A percentile compares a stretch with the other conserved stretches of the same genome.
Evolutionary conservation across 2,113 vertebrate genomes (phyloP).

Genomic region (Caloenas nicobarica): DNA sequence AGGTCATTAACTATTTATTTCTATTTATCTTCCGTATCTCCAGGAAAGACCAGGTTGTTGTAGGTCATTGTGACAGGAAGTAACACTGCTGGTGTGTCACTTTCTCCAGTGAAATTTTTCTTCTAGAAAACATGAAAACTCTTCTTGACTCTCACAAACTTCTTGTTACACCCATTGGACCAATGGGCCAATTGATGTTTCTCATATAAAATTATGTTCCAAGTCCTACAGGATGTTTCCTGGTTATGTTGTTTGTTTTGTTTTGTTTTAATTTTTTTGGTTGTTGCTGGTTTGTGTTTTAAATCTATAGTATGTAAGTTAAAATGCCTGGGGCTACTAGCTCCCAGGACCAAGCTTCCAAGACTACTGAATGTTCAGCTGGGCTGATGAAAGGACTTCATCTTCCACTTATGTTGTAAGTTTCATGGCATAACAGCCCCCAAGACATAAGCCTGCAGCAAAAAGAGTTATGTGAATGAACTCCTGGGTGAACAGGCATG

Average conservation of each 20-base stretch:
- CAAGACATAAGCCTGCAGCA: neutral
- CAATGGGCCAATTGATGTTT: accelerated
- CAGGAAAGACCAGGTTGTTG: neutral
- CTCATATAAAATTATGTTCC: neutral
- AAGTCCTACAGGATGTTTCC: neutral
- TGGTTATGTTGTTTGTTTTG: neutral
- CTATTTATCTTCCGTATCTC: neutral
- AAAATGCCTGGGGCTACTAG: neutral
- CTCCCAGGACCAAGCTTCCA: neutral
- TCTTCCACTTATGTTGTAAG: neutral
- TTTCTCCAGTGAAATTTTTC: neutral
- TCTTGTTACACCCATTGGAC: accelerated
- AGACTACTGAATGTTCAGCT: neutral
- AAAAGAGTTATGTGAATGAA: neutral
- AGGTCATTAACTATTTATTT: neutral
- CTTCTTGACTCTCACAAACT: neutral
- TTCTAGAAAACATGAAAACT: neutral
- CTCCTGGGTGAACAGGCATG: neutral
- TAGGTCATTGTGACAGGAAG: neutral
- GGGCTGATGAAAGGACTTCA: neutral
- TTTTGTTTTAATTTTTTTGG: neutral
- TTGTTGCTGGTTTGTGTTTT: neutral
- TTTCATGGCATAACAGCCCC: neutral
- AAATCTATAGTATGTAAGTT: neutral
- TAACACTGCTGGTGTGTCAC: neutral